Conservation (phyloP, 2,797 vertebrate genomes). For the Ambastaia sidthimunki region DNA sequence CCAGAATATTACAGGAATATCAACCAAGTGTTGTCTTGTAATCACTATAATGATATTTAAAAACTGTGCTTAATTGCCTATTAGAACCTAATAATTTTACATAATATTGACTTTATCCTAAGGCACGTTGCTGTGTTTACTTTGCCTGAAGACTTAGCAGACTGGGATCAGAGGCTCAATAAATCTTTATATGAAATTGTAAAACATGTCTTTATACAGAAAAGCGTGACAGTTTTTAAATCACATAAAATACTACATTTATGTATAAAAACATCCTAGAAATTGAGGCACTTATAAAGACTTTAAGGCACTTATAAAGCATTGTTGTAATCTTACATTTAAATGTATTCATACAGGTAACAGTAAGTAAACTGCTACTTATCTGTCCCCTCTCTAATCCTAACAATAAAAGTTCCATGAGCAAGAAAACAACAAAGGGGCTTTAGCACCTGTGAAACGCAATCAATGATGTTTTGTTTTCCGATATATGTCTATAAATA, state of each 20-base stretch:
- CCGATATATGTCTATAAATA: not conserved
- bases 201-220: not conserved
- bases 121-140: not conserved
- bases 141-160: slow-evolving; percentile 3
- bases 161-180: not conserved
- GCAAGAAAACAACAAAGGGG: slow-evolving; percentile 45
- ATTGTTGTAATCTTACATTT: not conserved
- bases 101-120: not conserved
- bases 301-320: not conserved
- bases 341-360: not conserved
- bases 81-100: slow-evolving; percentile 3
- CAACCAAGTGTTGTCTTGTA: not conserved
- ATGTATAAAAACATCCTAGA: too few relatives aligned
- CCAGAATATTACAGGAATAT: not conserved
- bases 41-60: not conserved
- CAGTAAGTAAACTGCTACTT: not conserved
- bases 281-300: not conserved
- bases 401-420: slow-evolving; percentile 25
- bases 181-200: not conserved
- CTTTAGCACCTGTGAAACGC: not conserved
- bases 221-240: not conserved
- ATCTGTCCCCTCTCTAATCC: slow-evolving; percentile 18
- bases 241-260: not conserved
- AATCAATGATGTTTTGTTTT: not conserved
- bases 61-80: not conserved